These are phyloP conservation scores for Ictalurus punctatus DNA, from an alignment of 2,113 vertebrate genomes.

Conservation along the genomic window DNA sequence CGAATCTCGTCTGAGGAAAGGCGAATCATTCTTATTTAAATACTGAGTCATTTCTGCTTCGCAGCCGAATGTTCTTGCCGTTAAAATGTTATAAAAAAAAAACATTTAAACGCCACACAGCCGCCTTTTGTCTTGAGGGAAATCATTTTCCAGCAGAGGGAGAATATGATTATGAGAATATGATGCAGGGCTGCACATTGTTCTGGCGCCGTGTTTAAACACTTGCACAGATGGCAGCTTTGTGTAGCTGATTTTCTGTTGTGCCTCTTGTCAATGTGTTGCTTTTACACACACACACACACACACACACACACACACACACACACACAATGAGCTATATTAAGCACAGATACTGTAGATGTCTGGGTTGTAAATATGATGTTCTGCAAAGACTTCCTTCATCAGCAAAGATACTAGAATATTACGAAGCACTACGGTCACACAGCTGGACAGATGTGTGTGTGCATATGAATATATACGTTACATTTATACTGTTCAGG, in stretches of 20 bases:
- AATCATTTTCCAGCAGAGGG: neutral
- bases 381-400: neutral
- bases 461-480: neutral
- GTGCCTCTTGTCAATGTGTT: constrained; percentile 1
- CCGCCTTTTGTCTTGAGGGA: neutral
- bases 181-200: neutral
- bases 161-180: neutral
- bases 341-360: neutral
- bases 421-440: neutral
- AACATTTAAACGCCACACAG: neutral
- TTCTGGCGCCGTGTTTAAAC: neutral
- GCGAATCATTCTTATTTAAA: neutral
- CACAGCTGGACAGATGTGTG: neutral
- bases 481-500: neutral
- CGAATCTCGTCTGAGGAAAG: neutral
- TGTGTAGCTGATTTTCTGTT: constrained; percentile 14
- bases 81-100: neutral
- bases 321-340: neutral
- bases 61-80: neutral
- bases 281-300: constrained; percentile 10
- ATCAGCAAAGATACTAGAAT: neutral
- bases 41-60: neutral
- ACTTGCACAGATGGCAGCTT: neutral
- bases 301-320: constrained; percentile 8
- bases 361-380: neutral